Percentiles rank a stretch among this genome's conserved stretches.
These are phyloP conservation scores for Xanthorhoe designata DNA, from an alignment of 2,888 invertebrate genomes.

Conservation along the genomic window DNA sequence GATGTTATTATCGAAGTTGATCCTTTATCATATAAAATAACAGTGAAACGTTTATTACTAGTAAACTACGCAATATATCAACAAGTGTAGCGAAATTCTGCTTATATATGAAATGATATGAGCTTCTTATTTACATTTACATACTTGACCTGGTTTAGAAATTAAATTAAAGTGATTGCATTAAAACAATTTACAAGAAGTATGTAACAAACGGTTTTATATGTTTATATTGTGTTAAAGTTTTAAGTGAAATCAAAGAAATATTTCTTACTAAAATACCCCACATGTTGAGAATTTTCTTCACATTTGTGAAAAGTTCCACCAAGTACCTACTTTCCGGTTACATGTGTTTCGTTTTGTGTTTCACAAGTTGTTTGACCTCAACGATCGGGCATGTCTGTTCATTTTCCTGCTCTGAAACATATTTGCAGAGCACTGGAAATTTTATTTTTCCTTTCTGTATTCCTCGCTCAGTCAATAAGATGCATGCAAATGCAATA, in stretches of 20 bases:
- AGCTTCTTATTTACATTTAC: constrained; percentile 38
- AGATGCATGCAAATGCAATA: constrained; percentile 26
- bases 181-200: constrained; percentile 11
- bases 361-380: constrained; percentile 28
- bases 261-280: constrained; percentile 1
- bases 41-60: constrained; percentile 39
- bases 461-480: constrained; percentile 21
- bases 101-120: constrained; percentile 39
- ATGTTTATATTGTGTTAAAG: background rate
- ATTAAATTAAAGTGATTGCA: constrained; percentile 40
- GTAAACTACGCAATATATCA: constrained; percentile 27
- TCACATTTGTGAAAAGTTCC: constrained; percentile 17
- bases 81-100: constrained; percentile 36
- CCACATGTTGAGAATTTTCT: constrained; percentile 7
- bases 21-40: constrained; percentile 32
- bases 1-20: constrained; percentile 19
- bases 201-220: background rate
- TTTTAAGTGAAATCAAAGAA: constrained; percentile 7
- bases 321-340: constrained; percentile 18
- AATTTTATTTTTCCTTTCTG: constrained; percentile 47
- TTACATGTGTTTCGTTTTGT: constrained; percentile 30
- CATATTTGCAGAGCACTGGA: constrained; percentile 49
- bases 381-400: constrained; percentile 16
- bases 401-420: constrained; percentile 46
- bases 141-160: constrained; percentile 38